A percentile compares a stretch with the other conserved stretches of the same genome.
Conservation (phyloP, 2,113 vertebrate species). For the Paramisgurnus dabryanus region DNA sequence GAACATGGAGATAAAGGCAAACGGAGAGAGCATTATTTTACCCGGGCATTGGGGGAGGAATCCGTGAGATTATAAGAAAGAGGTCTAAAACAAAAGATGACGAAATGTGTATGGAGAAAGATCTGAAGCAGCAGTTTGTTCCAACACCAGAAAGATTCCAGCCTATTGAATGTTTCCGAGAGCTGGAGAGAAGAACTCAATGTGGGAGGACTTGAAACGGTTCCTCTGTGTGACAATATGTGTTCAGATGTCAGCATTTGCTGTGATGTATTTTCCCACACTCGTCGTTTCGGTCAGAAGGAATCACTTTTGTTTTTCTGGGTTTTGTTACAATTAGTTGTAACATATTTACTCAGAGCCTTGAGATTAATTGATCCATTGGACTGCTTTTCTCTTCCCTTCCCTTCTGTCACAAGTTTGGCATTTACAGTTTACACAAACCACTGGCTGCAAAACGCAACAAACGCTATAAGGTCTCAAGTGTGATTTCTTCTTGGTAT, state of each 20-base stretch:
- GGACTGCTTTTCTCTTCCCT: background rate
- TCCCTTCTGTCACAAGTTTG: conserved; percentile 46
- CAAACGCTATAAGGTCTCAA: conserved; percentile 53
- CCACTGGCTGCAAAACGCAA: conserved; percentile 64
- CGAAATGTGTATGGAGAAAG: conserved; percentile 60
- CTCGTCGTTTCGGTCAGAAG: background rate
- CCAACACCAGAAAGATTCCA: background rate
- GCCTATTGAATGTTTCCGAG: conserved; percentile 7
- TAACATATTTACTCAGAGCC: background rate
- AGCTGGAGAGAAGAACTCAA: background rate
- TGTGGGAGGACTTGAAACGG: conserved; percentile 7
- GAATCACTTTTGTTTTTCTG: background rate
- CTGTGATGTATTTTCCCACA: conserved; percentile 24
- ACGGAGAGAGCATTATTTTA: conserved; percentile 80
- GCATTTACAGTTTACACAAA: conserved; percentile 65
- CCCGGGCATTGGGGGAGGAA: conserved; percentile 66
- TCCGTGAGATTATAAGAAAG: conserved; percentile 82
- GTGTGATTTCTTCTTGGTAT: conserved; percentile 53
- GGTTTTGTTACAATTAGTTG: background rate
- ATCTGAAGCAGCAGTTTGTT: conserved; percentile 56
- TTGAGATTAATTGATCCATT: background rate
- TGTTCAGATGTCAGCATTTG: conserved; percentile 56
- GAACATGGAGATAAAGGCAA: conserved; percentile 92
- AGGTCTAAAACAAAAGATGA: conserved; percentile 61
- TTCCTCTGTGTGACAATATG: conserved; percentile 50